These are phyloP conservation scores for Azorinus chamasolen DNA, from an alignment of 2,888 invertebrate species.

Conservation along the genomic window DNA sequence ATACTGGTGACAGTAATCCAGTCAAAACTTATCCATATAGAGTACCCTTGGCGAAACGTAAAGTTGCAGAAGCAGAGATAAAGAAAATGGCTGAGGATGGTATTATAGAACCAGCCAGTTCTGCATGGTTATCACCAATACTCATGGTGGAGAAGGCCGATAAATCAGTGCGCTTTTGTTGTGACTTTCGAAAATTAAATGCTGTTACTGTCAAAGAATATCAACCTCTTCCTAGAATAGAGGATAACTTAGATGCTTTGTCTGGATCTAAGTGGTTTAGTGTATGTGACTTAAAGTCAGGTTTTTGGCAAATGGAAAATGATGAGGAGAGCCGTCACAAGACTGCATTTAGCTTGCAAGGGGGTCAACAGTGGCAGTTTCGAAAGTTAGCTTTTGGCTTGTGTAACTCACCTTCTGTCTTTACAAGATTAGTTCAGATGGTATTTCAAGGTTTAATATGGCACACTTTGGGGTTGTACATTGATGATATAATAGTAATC, in stretches of 20 bases:
- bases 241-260: slow-evolving; percentile 36
- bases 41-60: slow-evolving; percentile 39
- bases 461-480: slow-evolving; percentile 34
- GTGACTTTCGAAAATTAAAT: slow-evolving; percentile 49
- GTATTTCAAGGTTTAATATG: slow-evolving; percentile 33
- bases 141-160: slow-evolving; percentile 47
- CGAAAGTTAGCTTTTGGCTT: slow-evolving; percentile 53
- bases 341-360: slow-evolving; percentile 36
- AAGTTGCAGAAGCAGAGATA: slow-evolving; percentile 39
- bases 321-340: slow-evolving; percentile 29
- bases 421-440: slow-evolving; percentile 47
- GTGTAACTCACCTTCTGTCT: slow-evolving; percentile 46
- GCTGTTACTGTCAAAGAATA: slow-evolving; percentile 7
- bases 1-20: slow-evolving; percentile 32
- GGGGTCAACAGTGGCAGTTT: slow-evolving; percentile 49
- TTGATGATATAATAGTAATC: slow-evolving; percentile 49
- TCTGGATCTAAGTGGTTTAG: slow-evolving; percentile 37
- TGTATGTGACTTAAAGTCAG: slow-evolving; percentile 46
- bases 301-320: slow-evolving; percentile 50
- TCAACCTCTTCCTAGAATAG: too few relatives aligned
- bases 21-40: slow-evolving; percentile 40
- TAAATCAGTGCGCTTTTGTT: slow-evolving; percentile 39
- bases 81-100: slow-evolving; percentile 37
- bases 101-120: slow-evolving; percentile 43
- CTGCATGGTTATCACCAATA: slow-evolving; percentile 36